Base-by-base conservation (phyloP, 2,113 vertebrate species). In the Dipodomys ordii region DNA sequence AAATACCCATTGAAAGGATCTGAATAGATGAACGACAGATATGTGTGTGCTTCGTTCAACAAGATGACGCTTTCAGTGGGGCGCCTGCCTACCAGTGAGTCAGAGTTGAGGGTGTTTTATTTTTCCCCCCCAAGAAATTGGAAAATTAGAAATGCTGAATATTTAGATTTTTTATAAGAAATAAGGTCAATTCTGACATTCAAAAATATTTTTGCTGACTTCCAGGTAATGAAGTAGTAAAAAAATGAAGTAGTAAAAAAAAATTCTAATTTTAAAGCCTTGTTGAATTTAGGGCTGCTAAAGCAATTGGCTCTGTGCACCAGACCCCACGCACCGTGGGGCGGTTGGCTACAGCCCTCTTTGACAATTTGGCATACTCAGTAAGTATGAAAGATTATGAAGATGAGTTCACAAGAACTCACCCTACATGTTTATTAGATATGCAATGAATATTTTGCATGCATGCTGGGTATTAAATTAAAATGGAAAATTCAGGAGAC, bases 361-460 rank as follows among this genome's bases (percentile, higher is more conserved):
- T 57, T 8, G 2, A 3, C 15, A 57, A 57, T 57, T 57, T 57
- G 53, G 93, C 96, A 92, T 88, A 96, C 92, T 91, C 92, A 91
- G 92, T 92, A 94, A 98, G 97, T 95, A 95, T 95, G 95, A 97
- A 97, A 97, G 96, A 98, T 98, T 98, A 98, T 98, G 98, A 98
- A 98, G 98, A 98, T 97, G 96, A 98, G 96, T 78, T 93, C 96
- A 97, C 96, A 97, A 97, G 94, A 97, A 90, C 90, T 98, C 98
- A 98, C 97, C 98, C 98, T 97, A 96, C 94, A 98, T 96, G 97
- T 98, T 98, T 98, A 98, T 97, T 98, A 98, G 97, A 97, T 97
- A 98, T 98, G 98, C 96, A 97, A 60, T 81, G 69, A 96, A 90
- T 96, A 97, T 93, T 96, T 96, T 88, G 73, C 62, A 95, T 88